Evolutionary conservation across 2,888 invertebrate genomes (phyloP), one percentile per base, ranked within the genome.

Genomic region (Dasypolia templi): DNA sequence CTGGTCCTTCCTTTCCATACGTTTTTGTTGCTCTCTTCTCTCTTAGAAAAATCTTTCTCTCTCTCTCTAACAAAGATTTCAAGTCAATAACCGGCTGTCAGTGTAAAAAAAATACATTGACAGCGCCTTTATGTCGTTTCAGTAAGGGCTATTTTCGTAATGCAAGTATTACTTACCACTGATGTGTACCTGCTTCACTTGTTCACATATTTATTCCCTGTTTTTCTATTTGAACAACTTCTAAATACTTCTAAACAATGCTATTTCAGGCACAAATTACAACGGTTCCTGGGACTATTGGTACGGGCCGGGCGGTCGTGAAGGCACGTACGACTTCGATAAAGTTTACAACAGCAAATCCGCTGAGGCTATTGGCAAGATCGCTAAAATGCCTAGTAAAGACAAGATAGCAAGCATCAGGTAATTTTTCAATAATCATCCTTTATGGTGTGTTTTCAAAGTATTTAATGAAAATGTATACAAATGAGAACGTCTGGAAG

Each of bases 291-390:
- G 98, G 98, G 98, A 98, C 94, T 93, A 95, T 69, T 98, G 98
- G 98, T 98, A 98, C 92, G 98, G 98, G 0, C 98, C 98, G 3
- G 95, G 97, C 0, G 98, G 98, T 0, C 96, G 98, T 44, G 93
- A 96, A 29, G 96, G 96, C 1, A 80, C 86, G 0, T 98, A 98
- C 89, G 94, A 97, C 85, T 87, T 96, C 2, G 93, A 94, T 4
- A 87, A 91, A 9, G 95, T 98, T 17, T 88, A 95, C 19, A 90
- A 92, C 0, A 97, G 97, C 65, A 80, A 84, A 12, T 96, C 97
- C 0, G 98, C 97, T 0, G 92, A 89, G 64, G 97, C 97, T 0
- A 85, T 98, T n/a, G 86, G 89, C 0, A 89, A 93, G 0, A 90
- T 97, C 0, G 96, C 96, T 6, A 92, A 96, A 77, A 89, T 96